phyloP scores from a whole-genome alignment of 2,888 invertebrate species.

The Tholera decimalis region DNA sequence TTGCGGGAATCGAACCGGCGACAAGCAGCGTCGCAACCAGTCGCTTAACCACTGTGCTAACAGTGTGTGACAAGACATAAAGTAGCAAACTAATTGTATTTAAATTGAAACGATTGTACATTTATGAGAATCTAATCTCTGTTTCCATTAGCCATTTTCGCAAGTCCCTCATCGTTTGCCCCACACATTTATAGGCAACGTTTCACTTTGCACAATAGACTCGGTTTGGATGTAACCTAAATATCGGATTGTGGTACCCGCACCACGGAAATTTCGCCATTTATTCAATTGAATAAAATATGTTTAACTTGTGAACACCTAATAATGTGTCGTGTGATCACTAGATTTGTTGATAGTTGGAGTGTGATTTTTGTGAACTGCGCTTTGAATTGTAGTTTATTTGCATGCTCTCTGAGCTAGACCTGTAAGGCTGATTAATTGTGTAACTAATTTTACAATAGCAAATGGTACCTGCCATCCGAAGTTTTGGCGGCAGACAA shows the following conservation, averaged over 20 bases:
- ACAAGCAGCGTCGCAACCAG: no score
- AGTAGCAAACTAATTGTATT: no score
- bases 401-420: no score
- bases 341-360: not conserved
- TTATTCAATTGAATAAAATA: conserved; percentile 82
- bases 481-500: no score
- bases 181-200: conserved; percentile 79
- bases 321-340: conserved; percentile 33
- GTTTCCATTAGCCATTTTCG: conserved; percentile 20
- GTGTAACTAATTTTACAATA: no score
- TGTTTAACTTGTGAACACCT: conserved; percentile 61
- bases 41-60: no score
- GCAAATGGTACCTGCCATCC: no score
- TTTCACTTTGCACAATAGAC: conserved; percentile 89
- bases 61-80: no score
- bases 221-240: conserved; percentile 89
- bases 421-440: no score
- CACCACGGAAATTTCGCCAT: conserved; percentile 78
- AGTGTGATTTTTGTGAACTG: not conserved
- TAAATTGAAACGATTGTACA: no score
- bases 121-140: not conserved
- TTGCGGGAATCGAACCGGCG: no score
- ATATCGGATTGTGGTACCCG: conserved; percentile 86
- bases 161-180: conserved; percentile 65
- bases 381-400: no score